Percentiles rank a stretch among this genome's conserved stretches.
These are phyloP conservation scores for Drosophila murphyi DNA, from an alignment of 1,140 invertebrate species.

Conservation along the genomic window DNA sequence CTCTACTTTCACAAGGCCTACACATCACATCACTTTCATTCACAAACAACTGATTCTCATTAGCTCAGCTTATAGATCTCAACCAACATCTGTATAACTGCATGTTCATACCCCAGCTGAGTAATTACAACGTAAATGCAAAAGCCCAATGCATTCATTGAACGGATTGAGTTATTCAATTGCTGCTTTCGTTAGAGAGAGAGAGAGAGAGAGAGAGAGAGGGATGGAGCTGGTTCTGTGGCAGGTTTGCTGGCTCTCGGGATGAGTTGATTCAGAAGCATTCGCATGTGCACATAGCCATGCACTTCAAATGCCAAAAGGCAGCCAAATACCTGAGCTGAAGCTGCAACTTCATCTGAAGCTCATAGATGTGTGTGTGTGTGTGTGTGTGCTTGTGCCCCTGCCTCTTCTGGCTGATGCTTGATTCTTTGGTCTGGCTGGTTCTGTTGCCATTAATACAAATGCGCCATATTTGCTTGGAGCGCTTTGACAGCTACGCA, in stretches of 20 bases:
- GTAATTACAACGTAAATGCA: conserved; percentile 69
- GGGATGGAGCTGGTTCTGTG: no score
- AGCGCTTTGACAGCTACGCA: conserved; percentile 64
- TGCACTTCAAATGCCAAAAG: conserved; percentile 68
- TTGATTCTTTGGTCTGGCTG: not conserved
- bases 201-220: no score
- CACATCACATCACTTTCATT: no score
- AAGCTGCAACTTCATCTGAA: conserved; percentile 8
- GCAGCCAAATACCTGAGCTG: conserved; percentile 58
- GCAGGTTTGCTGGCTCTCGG: conserved; percentile 18
- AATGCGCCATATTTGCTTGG: conserved; percentile 61
- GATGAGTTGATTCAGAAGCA: conserved; percentile 40
- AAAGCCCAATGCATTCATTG: conserved; percentile 36
- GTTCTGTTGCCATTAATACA: conserved; percentile 51
- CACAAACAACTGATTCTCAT: not conserved
- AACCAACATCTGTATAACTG: conserved; percentile 18
- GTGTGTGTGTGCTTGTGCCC: not conserved
- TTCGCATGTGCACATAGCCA: conserved; percentile 52
- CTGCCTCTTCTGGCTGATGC: not conserved
- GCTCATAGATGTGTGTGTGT: not conserved
- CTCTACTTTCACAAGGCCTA: no score
- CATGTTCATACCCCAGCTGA: conserved; percentile 50
- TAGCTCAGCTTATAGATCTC: conserved; percentile 28
- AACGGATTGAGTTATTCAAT: conserved; percentile 51
- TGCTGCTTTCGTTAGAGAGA: not conserved